Conservation (phyloP, 2,113 vertebrate species). For the Hippocampus mohnikei region DNA sequence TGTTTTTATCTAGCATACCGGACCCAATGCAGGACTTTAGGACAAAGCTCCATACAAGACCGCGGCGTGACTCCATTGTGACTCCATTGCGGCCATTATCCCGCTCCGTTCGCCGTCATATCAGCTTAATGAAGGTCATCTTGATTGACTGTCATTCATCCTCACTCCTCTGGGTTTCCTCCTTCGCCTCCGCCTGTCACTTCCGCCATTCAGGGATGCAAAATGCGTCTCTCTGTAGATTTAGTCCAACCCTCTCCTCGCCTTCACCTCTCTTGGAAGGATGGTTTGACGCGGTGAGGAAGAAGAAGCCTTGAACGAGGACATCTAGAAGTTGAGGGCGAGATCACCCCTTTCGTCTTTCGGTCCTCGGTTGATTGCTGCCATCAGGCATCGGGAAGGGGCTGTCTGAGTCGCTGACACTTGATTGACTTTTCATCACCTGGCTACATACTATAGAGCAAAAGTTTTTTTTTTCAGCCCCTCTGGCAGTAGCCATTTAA, state of each 20-base stretch:
- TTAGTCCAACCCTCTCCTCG: constrained; percentile 31
- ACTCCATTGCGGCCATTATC: constrained; percentile 11
- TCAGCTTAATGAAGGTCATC: constrained; percentile 40
- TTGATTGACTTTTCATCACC: constrained; percentile 54
- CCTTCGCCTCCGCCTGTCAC: constrained; percentile 13
- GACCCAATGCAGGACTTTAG: not conserved
- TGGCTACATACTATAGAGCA: not conserved
- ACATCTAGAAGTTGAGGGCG: constrained; percentile 12
- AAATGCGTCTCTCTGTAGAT: constrained; percentile 49
- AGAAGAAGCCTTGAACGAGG: constrained; percentile 20
- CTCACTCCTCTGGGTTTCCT: constrained; percentile 10
- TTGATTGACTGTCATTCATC: constrained; percentile 33
- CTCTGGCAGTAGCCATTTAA: not conserved
- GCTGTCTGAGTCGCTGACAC: constrained; percentile 23
- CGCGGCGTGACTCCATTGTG: not conserved
- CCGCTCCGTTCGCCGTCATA: constrained; percentile 10
- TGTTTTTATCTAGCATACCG: not conserved
- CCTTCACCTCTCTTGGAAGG: constrained; percentile 21
- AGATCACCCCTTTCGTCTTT: constrained; percentile 34
- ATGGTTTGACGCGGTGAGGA: constrained; percentile 20
- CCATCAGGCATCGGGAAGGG: constrained; percentile 48
- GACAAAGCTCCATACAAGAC: not conserved
- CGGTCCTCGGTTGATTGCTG: constrained; percentile 57
- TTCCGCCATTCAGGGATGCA: constrained; percentile 25
- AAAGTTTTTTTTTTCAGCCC: not conserved